Evolutionary conservation across 2,888 invertebrate genomes (phyloP).

Genomic region (Petrophora chlorosata): DNA sequence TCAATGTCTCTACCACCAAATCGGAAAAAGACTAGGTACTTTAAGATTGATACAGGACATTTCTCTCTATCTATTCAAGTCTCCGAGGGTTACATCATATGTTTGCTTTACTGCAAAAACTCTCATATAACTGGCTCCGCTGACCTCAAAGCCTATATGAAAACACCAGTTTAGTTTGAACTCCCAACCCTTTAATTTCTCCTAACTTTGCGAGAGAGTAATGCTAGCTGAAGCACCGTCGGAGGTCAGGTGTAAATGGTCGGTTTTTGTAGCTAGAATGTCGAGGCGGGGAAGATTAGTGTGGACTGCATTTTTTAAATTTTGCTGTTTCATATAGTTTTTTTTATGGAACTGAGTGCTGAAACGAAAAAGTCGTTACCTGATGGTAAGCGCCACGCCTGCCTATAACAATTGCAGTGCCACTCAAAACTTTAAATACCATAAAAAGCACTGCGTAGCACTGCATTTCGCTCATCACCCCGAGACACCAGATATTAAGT

Average conservation of each 20-base stretch:
- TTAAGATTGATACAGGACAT: conserved; percentile 11
- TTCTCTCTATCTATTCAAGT: conserved; percentile 43
- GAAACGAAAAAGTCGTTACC: no score
- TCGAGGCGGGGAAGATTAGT: conserved; percentile 29
- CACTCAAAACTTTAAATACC: no score
- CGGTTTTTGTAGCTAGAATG: conserved; percentile 41
- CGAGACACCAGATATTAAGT: no score
- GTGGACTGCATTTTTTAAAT: conserved; percentile 16
- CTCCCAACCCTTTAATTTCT: conserved; percentile 29
- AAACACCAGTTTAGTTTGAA: conserved; percentile 41
- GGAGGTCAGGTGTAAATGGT: conserved; percentile 43
- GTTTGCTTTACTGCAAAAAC: conserved; percentile 51
- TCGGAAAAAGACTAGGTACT: no score
- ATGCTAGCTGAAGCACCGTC: conserved; percentile 32
- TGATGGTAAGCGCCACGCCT: no score
- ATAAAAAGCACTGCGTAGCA: no score
- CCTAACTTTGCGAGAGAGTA: conserved; percentile 24
- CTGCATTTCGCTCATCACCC: no score
- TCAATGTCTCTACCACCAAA: no score
- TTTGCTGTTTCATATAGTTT: background rate
- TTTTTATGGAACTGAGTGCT: background rate
- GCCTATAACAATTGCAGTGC: no score
- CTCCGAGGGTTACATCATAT: conserved; percentile 45
- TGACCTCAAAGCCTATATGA: conserved; percentile 62
- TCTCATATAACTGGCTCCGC: conserved; percentile 51